phyloP scores from a whole-genome alignment of 2,113 vertebrate species.

The Sterrhoptilus dennistouni region DNA sequence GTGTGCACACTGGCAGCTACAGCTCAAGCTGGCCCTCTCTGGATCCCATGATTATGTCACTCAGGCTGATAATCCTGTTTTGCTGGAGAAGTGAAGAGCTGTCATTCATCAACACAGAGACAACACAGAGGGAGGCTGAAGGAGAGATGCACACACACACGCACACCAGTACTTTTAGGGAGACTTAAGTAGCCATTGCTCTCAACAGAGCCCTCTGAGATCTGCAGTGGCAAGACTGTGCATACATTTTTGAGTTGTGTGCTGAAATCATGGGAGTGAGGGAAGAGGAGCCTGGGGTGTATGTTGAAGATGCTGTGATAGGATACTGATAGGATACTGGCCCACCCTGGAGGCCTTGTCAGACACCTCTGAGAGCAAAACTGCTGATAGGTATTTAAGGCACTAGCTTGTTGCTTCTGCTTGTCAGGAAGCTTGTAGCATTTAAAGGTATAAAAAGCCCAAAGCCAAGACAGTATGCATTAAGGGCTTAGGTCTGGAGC shows the following conservation, averaged over 20 bases:
- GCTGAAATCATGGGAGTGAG: neutral
- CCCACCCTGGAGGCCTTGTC: neutral
- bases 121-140: neutral
- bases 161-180: neutral
- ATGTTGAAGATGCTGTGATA: neutral
- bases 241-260: neutral
- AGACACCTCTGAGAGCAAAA: neutral
- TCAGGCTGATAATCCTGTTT: neutral
- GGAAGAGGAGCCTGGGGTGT: neutral
- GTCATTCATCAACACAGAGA: neutral
- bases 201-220: neutral
- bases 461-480: neutral
- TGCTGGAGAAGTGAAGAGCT: neutral
- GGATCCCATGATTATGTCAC: neutral
- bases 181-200: neutral
- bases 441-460: neutral
- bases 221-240: neutral
- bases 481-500: neutral
- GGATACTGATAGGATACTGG: neutral
- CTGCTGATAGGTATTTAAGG: neutral
- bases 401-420: neutral
- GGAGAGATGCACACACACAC: fast-evolving
- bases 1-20: neutral
- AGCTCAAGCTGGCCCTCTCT: neutral
- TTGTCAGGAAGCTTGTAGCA: neutral